Base-by-base conservation (phyloP, 2,113 vertebrate species). In the Paramormyrops kingsleyae region DNA sequence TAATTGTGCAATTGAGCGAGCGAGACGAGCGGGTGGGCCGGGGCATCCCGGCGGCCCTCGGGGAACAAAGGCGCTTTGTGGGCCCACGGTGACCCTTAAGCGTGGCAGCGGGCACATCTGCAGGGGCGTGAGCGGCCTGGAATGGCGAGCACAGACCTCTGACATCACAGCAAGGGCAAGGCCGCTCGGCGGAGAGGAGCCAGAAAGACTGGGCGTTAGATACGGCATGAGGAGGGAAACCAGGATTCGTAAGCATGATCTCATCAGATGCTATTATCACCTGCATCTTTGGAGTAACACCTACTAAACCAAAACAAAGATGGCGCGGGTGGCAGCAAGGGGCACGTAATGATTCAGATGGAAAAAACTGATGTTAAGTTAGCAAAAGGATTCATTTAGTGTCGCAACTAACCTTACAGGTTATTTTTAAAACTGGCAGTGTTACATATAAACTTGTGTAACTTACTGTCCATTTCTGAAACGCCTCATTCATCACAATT, bases 51-150 rank as follows among this genome's bases (percentile, higher is more conserved):
- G 77, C 47, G 70, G 77, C 90, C 89, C 90, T 2, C 15, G 70
- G 42, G 49, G 80, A 86, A 94, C 93, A 94, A 91, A 91, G 91
- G 80, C 35, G 85, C 90, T 90, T 93, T 94, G 92, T 93, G 21
- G 19, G 31, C 24, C 47, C 7, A n/a, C 21, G 50, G 62, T 19
- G 47, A 31, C 91, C 89, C 86, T 17, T 93, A 91, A 93, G 92
- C 90, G 88, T 89, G 56, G 88, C 31, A 13, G 88, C 88, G 89
- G 90, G 90, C 50, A 83, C 80, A 90, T 85, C 86, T 89, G 80
- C 49, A 90, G n/a, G 85, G 86, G 59, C 90, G 74, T 59, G 9
- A 21, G 87, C 15, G n/a, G 59, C 47, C 42, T 27, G 88, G 50
- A 53, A 39, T 84, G 35, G 39, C 42, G 13, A 49, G 80, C 31